phyloP scores from a whole-genome alignment of 2,888 invertebrate genomes.

The Sympetrum striolatum region DNA sequence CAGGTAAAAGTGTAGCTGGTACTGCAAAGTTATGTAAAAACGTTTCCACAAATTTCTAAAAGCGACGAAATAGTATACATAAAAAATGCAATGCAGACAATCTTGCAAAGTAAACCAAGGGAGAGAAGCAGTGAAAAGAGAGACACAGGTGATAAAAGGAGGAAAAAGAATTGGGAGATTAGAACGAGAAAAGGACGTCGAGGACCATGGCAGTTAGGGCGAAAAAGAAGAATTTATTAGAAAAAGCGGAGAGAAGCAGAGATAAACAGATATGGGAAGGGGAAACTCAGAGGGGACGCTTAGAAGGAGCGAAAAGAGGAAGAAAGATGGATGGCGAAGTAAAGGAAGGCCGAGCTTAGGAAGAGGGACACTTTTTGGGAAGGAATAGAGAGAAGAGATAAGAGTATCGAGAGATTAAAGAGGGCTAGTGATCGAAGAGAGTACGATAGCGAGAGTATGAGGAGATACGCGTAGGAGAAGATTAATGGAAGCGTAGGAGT shows the following conservation, averaged over 20 bases:
- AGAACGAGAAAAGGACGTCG: neutral
- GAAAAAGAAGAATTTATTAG: neutral
- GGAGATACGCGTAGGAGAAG: neutral
- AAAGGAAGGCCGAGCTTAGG: neutral
- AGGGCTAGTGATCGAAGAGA: neutral
- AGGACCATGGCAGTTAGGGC: no score
- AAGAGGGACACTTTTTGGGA: neutral
- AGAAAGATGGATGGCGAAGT: neutral
- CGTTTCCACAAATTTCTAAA: no score
- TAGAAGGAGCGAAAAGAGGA: neutral
- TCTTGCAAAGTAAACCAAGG: no score
- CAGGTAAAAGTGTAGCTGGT: no score
- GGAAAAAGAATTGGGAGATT: neutral
- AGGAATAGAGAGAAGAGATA: neutral
- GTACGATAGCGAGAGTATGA: neutral
- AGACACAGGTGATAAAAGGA: neutral
- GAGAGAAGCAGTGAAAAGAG: neutral
- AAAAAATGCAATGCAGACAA: no score
- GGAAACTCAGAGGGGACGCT: neutral
- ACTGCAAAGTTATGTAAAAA: no score
- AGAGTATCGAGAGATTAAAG: neutral
- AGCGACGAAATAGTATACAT: no score
- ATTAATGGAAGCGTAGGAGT: neutral
- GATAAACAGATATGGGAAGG: neutral
- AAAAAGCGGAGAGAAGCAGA: neutral